Evolutionary conservation across 2,113 vertebrate species (phyloP), one percentile per base, ranked within the genome.

Genomic region (Oreochromis tanganicae): DNA sequence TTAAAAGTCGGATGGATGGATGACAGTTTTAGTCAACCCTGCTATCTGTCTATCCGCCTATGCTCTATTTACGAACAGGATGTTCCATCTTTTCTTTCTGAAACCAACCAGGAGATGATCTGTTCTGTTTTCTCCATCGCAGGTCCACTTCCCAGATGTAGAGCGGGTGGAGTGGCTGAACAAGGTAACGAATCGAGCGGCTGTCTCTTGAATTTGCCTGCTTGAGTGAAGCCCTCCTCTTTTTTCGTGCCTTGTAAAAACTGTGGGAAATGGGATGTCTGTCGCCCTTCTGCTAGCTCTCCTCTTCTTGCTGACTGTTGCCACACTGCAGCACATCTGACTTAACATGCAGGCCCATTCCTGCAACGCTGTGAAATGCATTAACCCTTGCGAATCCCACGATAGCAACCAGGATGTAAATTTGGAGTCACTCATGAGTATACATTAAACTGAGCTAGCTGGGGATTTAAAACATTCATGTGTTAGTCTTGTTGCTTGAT

Each of bases 81-180:
- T 75, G 68, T 48, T 48, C 43, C 14, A 12, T 8, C 46, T 75
- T 68, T 32, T 73, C 43, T 29, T 46, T 46, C 38, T 48, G 3
- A 68, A 48, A 78, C 3, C 71, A 38, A 32, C 63, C 52, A 6
- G 5, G 9, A 43, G 32, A 54, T 36, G 5, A 73, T 87, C 29
- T 80, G 27, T 8, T 94, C 27, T 91, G 16, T 87, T 90, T 57
- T 87, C 89, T 92, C 83, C 71, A 36, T 88, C 81, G 24, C 88
- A 99, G 98, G 97, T 99, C 66, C 98, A 99, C 92, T 99, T 98
- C 95, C 98, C 98, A 85, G 98, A 99, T 80, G 97, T 98, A 4
- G 98, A 99, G 91, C 97, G 98, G 89, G 98, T 98, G 92, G 98
- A 99, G 95, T 99, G 98, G 98, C 93, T 99, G 83, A 99, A 99